Evolutionary conservation across 2,113 vertebrate genomes (phyloP).

Genomic region (Raja brachyura): DNA sequence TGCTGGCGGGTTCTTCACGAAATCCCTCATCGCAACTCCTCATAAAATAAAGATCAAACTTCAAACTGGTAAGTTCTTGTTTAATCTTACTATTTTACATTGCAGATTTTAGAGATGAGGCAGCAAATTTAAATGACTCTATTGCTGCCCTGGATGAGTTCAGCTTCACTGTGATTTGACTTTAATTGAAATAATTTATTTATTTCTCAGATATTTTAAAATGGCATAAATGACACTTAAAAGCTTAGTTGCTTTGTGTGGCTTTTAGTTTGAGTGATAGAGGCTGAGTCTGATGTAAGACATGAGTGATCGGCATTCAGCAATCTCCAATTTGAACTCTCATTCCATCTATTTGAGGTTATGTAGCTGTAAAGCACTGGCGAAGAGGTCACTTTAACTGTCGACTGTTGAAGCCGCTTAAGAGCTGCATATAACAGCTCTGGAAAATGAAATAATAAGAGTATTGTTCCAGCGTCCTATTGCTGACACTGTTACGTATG

Average conservation of each 20-base stretch:
- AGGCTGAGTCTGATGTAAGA: not conserved
- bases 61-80: too few relatives aligned
- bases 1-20: too few relatives aligned
- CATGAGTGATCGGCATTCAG: not conserved
- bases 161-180: not conserved
- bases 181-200: not conserved
- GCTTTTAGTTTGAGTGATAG: not conserved
- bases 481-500: not conserved
- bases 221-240: not conserved
- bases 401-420: not conserved
- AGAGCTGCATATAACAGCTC: not conserved
- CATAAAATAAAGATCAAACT: too few relatives aligned
- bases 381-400: not conserved
- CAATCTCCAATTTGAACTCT: not conserved
- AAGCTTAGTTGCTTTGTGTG: not conserved
- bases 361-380: not conserved
- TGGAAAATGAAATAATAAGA: not conserved
- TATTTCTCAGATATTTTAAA: too few relatives aligned
- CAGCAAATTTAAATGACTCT: too few relatives aligned
- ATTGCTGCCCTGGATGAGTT: not conserved
- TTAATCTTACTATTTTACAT: too few relatives aligned
- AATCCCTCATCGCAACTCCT: too few relatives aligned
- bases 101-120: not conserved
- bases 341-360: not conserved
- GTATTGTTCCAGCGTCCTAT: not conserved